Evolutionary conservation across 1,140 invertebrate genomes (phyloP), one percentile per base, ranked within the genome.

Genomic region (Lamellibrachia luymesi): DNA sequence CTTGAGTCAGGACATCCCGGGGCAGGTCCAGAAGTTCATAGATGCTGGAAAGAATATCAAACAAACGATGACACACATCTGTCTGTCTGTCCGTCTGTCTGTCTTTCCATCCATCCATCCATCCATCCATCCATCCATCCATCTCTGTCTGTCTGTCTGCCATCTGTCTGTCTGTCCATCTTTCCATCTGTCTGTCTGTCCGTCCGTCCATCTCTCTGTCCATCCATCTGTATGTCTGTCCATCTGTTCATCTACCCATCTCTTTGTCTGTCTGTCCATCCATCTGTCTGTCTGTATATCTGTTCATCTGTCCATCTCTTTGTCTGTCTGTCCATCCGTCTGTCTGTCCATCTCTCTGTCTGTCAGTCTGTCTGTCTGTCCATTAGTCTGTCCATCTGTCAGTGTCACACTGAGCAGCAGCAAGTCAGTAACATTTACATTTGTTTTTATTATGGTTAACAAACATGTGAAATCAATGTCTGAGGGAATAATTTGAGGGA

Each of bases 1-100:
- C 95, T 56, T 94, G 93, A n/a, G 95, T 93, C 51, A 95, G 93
- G 13, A 95, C 91, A 93, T 95, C 95, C 56, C 94, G 91, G 13
- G 95, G 95, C 17, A 95, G 93, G 91, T 94, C 94, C 90, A 95
- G 94, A 90, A 95, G 94, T 56, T 95, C 95, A 93, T 94, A 94
- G 92, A 95, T 93, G 91, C 95, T 95, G 64, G 25, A 80, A 22
- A 80, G 64, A 80, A 80, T 22, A 80, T 4, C 64, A 56, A 56
- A 56, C 13, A 80, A 17, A 80, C 13, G 13, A 17, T 80, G 13
- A 6, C 5, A 4, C 64, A 17, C 2, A 22, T 17, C 64, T 22
- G 64, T 80, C 5, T 22, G 64, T 80, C 64, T 22, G 64, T 80
- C 64, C 13, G 64, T 80, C 64, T 22, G 13, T 80, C 64, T 22